phyloP scores from a whole-genome alignment of 2,797 vertebrate species.

The Borostomias antarcticus region DNA sequence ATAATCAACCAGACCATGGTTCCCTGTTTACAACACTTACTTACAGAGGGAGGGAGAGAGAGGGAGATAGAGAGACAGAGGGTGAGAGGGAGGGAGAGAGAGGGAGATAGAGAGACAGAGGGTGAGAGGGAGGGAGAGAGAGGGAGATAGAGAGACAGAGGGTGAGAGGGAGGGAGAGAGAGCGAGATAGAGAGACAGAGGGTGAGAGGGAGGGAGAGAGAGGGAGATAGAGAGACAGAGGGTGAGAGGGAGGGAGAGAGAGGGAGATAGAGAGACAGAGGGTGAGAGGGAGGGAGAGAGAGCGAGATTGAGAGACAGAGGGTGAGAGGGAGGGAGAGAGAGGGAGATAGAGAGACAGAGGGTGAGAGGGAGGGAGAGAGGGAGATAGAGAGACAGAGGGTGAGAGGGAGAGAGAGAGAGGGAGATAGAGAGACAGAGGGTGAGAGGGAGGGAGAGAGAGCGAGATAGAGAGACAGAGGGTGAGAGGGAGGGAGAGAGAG shows the following conservation, averaged over 20 bases:
- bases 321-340: neutral
- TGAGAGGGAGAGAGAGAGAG: neutral
- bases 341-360: neutral
- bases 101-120: neutral
- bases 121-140: neutral
- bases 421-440: too few relatives aligned
- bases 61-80: neutral
- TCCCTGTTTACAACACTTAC: neutral
- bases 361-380: neutral
- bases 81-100: neutral
- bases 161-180: neutral
- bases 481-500: neutral
- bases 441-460: too few relatives aligned
- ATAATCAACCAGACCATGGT: too few relatives aligned
- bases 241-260: neutral
- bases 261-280: neutral
- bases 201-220: too few relatives aligned
- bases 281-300: neutral
- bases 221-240: too few relatives aligned
- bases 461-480: too few relatives aligned
- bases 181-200: too few relatives aligned
- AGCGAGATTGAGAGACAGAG: too few relatives aligned
- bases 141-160: neutral
- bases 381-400: neutral
- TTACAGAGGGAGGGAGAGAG: too few relatives aligned